phyloP scores from a whole-genome alignment of 1,140 invertebrate genomes.

The Pseudomyrmex pallidus region DNA sequence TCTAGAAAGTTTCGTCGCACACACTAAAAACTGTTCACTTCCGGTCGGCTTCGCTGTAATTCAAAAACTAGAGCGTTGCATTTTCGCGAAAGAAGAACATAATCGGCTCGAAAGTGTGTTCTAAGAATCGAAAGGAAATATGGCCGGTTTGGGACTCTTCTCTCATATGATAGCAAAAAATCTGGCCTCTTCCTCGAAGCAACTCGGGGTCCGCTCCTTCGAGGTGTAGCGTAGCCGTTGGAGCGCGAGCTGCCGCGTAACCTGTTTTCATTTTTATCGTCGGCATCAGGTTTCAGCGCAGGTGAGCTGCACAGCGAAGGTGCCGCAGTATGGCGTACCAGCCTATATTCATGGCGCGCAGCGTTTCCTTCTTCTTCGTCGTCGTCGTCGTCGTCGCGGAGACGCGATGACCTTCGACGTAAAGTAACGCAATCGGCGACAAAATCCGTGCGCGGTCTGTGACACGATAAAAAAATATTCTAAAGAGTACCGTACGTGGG shows the following conservation, averaged over 20 bases:
- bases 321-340: slow-evolving; percentile 73
- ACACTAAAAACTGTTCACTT: not conserved
- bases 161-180: slow-evolving; percentile 39
- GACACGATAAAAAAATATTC: not conserved
- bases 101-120: not conserved
- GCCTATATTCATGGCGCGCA: slow-evolving; percentile 64
- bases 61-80: not conserved
- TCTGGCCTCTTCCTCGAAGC: slow-evolving; percentile 62
- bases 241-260: slow-evolving; percentile 77
- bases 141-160: not conserved
- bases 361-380: slow-evolving; percentile 68
- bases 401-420: slow-evolving; percentile 75
- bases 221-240: slow-evolving; percentile 63
- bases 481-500: not conserved
- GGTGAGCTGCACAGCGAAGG: slow-evolving; percentile 77
- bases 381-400: slow-evolving; percentile 70
- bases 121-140: not conserved
- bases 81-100: not conserved
- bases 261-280: slow-evolving; percentile 85
- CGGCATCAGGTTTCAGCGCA: slow-evolving; percentile 82
- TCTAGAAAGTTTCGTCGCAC: not conserved
- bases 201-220: slow-evolving; percentile 50
- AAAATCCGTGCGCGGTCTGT: slow-evolving; percentile 31
- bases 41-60: not conserved
- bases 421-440: slow-evolving; percentile 30